These are phyloP conservation scores for Excalfactoria chinensis DNA, from an alignment of 2,113 vertebrate genomes.

Conservation along the genomic window DNA sequence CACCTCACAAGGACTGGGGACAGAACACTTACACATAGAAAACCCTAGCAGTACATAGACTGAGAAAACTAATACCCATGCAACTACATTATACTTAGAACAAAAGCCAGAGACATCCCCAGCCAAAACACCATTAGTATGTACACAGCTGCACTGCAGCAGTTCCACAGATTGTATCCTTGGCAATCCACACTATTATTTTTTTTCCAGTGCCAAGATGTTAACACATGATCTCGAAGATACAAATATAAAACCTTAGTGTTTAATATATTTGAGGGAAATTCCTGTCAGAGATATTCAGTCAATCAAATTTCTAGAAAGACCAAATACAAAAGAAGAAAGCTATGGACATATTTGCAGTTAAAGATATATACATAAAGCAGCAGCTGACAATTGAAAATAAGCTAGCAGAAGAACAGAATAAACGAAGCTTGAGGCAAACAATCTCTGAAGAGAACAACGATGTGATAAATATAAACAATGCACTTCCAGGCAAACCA, in stretches of 20 bases:
- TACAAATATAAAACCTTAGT: not conserved
- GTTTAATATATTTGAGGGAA: not conserved
- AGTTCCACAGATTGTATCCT: not conserved
- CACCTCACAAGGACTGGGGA: not conserved
- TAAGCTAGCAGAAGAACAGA: slow-evolving; percentile 13
- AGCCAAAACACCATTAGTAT: not conserved
- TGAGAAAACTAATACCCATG: not conserved
- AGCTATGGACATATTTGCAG: not conserved
- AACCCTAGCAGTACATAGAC: not conserved
- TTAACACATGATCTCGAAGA: not conserved
- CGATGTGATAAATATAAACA: slow-evolving; percentile 31
- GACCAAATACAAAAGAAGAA: not conserved
- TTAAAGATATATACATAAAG: not conserved
- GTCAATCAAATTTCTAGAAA: not conserved
- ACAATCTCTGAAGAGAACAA: slow-evolving; percentile 8
- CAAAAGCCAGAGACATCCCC: not conserved
- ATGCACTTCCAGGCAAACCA: not conserved
- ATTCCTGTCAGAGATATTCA: not conserved
- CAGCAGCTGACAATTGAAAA: not conserved
- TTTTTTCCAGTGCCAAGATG: not conserved
- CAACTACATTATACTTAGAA: not conserved
- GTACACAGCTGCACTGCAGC: not conserved
- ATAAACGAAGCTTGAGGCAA: slow-evolving; percentile 6
- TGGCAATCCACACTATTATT: not conserved
- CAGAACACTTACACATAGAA: not conserved